phyloP scores from a whole-genome alignment of 2,113 vertebrate species.

The Hemiscyllium ocellatum region DNA sequence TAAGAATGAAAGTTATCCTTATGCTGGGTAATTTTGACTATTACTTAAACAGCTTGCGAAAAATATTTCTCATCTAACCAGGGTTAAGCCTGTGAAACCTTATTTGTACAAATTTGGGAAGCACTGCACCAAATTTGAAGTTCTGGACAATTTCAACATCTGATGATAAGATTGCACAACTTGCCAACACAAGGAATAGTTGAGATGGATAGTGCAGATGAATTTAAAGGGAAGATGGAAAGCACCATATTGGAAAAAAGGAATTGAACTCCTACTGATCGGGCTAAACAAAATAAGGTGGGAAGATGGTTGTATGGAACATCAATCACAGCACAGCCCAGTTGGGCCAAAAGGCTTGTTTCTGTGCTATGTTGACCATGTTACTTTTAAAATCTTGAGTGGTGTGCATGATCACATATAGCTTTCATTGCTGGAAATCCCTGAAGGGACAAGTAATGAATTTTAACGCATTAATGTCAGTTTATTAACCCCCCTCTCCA shows the following conservation, averaged over 20 bases:
- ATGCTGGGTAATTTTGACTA: neutral
- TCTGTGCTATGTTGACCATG: neutral
- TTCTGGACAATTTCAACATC: neutral
- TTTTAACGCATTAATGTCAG: neutral
- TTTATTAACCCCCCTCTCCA: neutral
- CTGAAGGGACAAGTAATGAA: neutral
- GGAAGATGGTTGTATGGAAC: neutral
- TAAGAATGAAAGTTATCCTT: neutral
- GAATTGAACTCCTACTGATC: neutral
- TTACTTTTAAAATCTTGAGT: neutral
- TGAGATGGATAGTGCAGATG: no score
- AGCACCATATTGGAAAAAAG: neutral
- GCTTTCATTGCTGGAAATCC: slow-evolving; percentile 13
- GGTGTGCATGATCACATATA: neutral
- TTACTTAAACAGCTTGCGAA: neutral
- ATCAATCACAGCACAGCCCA: neutral
- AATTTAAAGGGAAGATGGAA: neutral
- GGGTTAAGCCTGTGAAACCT: no score
- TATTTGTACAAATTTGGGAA: neutral
- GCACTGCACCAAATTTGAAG: neutral
- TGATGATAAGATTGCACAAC: neutral
- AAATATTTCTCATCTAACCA: neutral
- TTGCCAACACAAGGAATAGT: neutral
- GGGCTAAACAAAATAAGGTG: neutral
- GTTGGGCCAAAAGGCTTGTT: neutral